Evolutionary conservation across 2,113 vertebrate species (phyloP), one percentile per base, ranked within the genome.

Genomic region (Acanthochromis polyacanthus): DNA sequence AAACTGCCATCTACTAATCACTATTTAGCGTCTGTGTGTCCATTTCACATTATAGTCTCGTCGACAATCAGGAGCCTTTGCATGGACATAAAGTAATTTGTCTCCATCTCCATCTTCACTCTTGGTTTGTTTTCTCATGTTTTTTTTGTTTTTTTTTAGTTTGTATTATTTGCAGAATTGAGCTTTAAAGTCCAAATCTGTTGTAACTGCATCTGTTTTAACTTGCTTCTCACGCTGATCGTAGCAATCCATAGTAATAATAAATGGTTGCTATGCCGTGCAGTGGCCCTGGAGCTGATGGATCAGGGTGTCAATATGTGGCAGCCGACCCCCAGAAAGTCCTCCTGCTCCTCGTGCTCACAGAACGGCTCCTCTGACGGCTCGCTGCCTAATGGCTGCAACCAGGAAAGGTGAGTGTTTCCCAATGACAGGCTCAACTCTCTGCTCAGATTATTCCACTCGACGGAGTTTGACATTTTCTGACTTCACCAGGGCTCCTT

Each of bases 271-370:
- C 86, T 64, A 3, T 79, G 9, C 40, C 84, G 52, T 63, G 70
- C 79, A 86, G 17, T 94, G 96, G 96, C 94, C n/a, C 95, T 96
- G 77, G 98, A 99, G 82, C 93, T 99, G 86, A 96, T 98, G 83
- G 98, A 99, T 0, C 95, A 96, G 0, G 93, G 92, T 0, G 92
- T 93, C 17, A 92, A 95, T 71, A 93, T 98, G 55, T 99, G 98
- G 98, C 97, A 99, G 4, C 97, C 97, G 3, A 95, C 95, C 9
- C 93, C 96, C 59, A 95, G 96, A 80, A 98, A 97, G 81, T 96
- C 98, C 68, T 99, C 97, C 19, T 99, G 98, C 73, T 96, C 97
- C 3, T 98, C 97, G 23, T 99, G 98, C 75, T 97, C 95, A 0
- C 98, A 97, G 91, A 96, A 95, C 0, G 96, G 96, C 65, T 97